Base-by-base conservation (phyloP, 2,113 vertebrate genomes). In the Crypturellus undulatus region DNA sequence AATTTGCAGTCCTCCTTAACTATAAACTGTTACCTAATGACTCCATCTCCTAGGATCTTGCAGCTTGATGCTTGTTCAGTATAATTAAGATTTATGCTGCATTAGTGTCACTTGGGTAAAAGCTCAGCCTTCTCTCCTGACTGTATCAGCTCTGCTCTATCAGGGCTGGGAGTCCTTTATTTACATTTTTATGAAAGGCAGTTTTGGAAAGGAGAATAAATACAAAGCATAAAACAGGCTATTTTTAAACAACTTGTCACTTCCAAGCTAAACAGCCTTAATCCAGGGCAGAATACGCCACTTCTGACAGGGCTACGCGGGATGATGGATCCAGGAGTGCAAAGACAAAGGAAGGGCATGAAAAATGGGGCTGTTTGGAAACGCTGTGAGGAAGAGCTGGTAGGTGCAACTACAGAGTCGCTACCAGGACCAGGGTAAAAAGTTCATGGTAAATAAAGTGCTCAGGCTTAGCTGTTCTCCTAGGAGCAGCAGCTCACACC, bases 21-120 rank as follows among this genome's bases (percentile, higher is more conserved):
- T 89, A 59, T 63, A 91, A 94, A 85, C 70, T 62, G 75, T 95
- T 93, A 87, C 70, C 70, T 70, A 90, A 82, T 60, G 80, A 81
- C 58, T 94, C 71, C 76, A 78, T 72, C 89, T 89, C 83, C 38
- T 45, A 69, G 49, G n/a, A 45, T 78, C 59, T 64, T 6, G 9
- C 62, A 84, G 86, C 60, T 21, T 89, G 73, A 92, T 89, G 81
- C 40, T 77, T 82, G 78, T 92, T 94, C 94, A 89, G 76, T 82
- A n/a, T 79, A 94, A 94, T 96, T 90, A 93, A 96, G 94, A 97
- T 96, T 96, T 94, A 88, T 93, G 75, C 77, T 90, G 67, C 89
- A 92, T 93, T 94, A 95, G 84, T 36, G 79, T 93, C 92, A 93
- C 63, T 59, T 79, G 79, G 67, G 92, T 60, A 94, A 79, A 83